Conservation (phyloP, 2,113 vertebrate genomes). For the Apus apus region DNA sequence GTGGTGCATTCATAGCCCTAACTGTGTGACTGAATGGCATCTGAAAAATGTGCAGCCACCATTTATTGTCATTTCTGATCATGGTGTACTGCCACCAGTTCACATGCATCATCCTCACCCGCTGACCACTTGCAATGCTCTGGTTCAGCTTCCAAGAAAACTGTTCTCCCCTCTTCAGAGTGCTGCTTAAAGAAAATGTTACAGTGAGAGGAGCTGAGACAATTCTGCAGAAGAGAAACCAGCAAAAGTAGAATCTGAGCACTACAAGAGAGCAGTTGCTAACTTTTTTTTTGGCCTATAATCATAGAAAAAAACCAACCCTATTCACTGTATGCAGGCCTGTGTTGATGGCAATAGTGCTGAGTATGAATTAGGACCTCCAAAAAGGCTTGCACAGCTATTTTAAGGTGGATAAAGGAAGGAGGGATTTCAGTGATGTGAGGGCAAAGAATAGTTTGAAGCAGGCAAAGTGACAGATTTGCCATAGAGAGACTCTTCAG, state of each 20-base stretch:
- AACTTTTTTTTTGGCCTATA: not conserved
- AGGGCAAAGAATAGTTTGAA: not conserved
- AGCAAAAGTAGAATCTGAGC: not conserved
- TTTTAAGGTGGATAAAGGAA: not conserved
- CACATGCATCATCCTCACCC: not conserved
- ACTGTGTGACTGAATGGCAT: not conserved
- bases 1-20: not conserved
- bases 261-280: not conserved
- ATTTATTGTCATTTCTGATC: not conserved
- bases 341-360: rapidly evolving
- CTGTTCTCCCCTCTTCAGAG: not conserved
- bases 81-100: not conserved
- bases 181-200: not conserved
- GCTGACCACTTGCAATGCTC: not conserved
- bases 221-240: not conserved
- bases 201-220: rapidly evolving
- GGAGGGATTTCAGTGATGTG: not conserved
- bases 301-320: not conserved
- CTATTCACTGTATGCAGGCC: not conserved
- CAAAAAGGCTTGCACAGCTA: not conserved
- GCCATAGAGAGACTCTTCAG: not conserved
- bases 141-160: not conserved
- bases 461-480: not conserved
- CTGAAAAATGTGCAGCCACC: not conserved
- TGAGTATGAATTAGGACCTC: not conserved